Percentiles rank a stretch among this genome's conserved stretches.
These are phyloP conservation scores for Apamea sordens DNA, from an alignment of 2,888 invertebrate species.

Conservation along the genomic window DNA sequence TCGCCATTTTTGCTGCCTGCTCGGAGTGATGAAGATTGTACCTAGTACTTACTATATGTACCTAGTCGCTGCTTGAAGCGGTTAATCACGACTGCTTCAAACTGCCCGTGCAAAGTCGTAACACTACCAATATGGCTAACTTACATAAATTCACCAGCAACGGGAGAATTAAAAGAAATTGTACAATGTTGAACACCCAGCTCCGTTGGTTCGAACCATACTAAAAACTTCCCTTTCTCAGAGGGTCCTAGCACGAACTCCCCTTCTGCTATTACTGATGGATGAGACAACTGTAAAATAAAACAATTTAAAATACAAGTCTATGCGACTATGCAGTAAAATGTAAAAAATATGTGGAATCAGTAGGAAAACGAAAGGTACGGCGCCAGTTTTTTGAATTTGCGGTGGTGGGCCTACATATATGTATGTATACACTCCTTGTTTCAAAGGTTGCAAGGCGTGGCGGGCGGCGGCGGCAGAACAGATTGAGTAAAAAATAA, in stretches of 20 bases:
- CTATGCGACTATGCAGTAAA: not conserved
- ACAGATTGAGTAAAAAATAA: not conserved
- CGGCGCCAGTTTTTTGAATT: not conserved
- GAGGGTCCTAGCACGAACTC: constrained; percentile 76
- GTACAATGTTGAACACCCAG: constrained; percentile 79
- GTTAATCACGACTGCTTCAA: too few species aligned
- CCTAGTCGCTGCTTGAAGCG: not conserved
- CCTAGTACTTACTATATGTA: not conserved
- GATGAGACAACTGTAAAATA: constrained; percentile 78
- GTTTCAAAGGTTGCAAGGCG: not conserved
- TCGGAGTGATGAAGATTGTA: not conserved
- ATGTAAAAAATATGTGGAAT: not conserved
- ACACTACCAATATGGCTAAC: constrained; percentile 54
- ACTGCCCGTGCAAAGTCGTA: too few species aligned
- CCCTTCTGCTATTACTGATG: constrained; percentile 79
- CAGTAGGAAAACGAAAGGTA: not conserved
- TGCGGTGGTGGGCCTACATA: not conserved
- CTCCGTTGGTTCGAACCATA: constrained; percentile 84
- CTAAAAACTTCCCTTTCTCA: constrained; percentile 85
- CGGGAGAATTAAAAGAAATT: constrained; percentile 80
- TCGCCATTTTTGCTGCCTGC: not conserved
- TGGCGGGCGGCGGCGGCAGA: not conserved
- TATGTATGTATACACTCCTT: not conserved
- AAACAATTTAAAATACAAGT: constrained; percentile 2
- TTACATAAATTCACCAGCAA: constrained; percentile 86